Evolutionary conservation across 2,797 vertebrate genomes (phyloP).

Genomic region (Pseudochromis fuscus): DNA sequence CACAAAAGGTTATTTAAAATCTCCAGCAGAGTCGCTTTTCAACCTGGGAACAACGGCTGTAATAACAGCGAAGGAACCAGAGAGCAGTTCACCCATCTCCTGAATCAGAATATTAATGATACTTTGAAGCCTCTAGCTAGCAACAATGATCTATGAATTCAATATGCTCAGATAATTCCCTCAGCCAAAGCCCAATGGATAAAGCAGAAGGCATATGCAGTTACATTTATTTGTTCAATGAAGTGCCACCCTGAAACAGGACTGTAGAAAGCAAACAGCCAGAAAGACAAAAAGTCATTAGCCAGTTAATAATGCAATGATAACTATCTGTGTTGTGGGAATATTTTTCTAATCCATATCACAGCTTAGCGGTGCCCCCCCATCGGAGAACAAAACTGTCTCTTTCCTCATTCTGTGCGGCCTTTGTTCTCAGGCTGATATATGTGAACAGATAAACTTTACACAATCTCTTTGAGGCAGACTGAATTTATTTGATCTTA

Average conservation of each 20-base stretch:
- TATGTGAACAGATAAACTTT: constrained; percentile 42
- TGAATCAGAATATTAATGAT: constrained; percentile 79
- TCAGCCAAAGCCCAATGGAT: constrained; percentile 66
- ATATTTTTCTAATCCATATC: constrained; percentile 55
- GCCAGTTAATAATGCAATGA: constrained; percentile 58
- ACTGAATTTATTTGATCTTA: constrained; percentile 47
- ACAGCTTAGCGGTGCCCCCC: constrained; percentile 17
- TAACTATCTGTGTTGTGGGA: constrained; percentile 55
- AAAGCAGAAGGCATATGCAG: constrained; percentile 52
- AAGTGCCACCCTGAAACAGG: constrained; percentile 59
- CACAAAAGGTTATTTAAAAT: constrained; percentile 49
- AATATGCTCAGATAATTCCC: constrained; percentile 77
- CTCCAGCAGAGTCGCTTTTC: constrained; percentile 45
- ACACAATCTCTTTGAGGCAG: constrained; percentile 30
- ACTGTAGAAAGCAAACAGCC: constrained; percentile 48
- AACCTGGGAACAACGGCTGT: constrained; percentile 30
- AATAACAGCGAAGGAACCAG: constrained; percentile 54
- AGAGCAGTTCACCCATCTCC: constrained; percentile 60
- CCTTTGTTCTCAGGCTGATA: constrained; percentile 51
- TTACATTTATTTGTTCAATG: constrained; percentile 75
- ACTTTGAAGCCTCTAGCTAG: constrained; percentile 73
- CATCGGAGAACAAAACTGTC: constrained; percentile 43
- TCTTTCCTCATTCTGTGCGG: constrained; percentile 29
- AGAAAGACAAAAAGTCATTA: constrained; percentile 64
- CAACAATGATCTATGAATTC: constrained; percentile 82